Evolutionary conservation across 2,888 invertebrate species (phyloP).

Genomic region (Cepaea hortensis): DNA sequence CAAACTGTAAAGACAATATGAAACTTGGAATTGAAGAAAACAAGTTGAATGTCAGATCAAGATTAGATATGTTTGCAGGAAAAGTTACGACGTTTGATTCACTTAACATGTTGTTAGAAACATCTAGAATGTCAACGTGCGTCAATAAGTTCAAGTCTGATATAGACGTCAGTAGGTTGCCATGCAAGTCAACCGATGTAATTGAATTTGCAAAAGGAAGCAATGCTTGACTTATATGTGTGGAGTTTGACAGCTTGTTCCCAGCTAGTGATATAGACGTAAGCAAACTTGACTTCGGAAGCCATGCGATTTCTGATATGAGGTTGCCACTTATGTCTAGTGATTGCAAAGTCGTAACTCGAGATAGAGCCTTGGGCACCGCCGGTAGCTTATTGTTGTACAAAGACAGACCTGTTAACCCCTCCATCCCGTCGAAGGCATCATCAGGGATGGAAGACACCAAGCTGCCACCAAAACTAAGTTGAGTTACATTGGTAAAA

Average conservation of each 20-base stretch:
- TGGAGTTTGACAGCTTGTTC: not conserved
- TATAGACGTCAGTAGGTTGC: not conserved
- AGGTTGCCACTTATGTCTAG: too few relatives aligned
- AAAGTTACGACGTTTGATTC: not conserved
- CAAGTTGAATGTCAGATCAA: not conserved
- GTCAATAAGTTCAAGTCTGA: not conserved
- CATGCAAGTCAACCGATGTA: not conserved
- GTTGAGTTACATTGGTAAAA: too few relatives aligned
- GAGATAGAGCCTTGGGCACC: too few relatives aligned
- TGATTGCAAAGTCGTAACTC: too few relatives aligned
- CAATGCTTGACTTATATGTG: not conserved
- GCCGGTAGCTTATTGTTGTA: too few relatives aligned
- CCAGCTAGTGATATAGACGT: not conserved
- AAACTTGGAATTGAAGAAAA: not conserved
- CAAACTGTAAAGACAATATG: not conserved
- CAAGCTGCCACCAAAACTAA: too few relatives aligned
- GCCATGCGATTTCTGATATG: too few relatives aligned
- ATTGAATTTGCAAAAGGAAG: not conserved
- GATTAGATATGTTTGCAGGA: not conserved
- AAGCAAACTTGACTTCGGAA: too few relatives aligned
- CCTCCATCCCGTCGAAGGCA: too few relatives aligned
- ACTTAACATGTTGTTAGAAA: not conserved
- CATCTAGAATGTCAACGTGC: not conserved
- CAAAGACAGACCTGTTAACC: too few relatives aligned
- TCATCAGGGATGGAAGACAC: too few relatives aligned